phyloP scores from a whole-genome alignment of 2,888 invertebrate genomes.

The Eupithecia subumbrata region DNA sequence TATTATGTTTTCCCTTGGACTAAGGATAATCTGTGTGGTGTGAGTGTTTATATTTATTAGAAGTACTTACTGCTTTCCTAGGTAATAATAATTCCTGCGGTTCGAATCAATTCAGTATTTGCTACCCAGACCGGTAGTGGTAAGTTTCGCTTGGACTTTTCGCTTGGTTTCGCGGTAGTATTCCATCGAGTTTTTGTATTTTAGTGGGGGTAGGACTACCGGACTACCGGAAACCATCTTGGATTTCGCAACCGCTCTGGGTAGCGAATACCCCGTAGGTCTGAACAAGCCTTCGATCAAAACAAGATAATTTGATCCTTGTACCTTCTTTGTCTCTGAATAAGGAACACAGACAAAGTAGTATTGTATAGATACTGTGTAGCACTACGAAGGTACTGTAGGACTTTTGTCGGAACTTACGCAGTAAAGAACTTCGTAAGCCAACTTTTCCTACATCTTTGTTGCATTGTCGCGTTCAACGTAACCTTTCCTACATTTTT shows the following conservation, averaged over 20 bases:
- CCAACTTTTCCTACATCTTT: conserved; percentile 10
- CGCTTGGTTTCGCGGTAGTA: not conserved
- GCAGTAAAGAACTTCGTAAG: conserved; percentile 10
- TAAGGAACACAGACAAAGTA: not conserved
- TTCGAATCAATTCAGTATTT: not conserved
- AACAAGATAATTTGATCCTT: not conserved
- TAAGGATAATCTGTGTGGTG: not conserved
- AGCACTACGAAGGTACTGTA: not conserved
- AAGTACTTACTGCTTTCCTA: too few species aligned
- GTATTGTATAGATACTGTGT: not conserved
- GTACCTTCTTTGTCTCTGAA: not conserved
- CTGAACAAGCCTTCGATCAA: not conserved
- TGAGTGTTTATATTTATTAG: not conserved
- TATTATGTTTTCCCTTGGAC: not conserved
- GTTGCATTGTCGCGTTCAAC: not conserved
- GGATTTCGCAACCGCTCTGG: not conserved
- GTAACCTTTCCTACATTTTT: not conserved
- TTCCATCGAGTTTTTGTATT: not conserved
- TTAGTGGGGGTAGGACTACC: not conserved
- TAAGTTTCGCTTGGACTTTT: not conserved
- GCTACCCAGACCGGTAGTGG: not conserved
- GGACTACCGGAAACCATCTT: not conserved
- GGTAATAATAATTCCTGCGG: too few species aligned
- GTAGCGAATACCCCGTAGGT: not conserved
- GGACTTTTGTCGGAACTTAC: conserved; percentile 1